Percentiles rank a stretch among this genome's conserved stretches.
Evolutionary conservation across 37 sponge, comb jelly and placozoan genomes (phyloP).

Genomic region (Cliona cf. orientalis): DNA sequence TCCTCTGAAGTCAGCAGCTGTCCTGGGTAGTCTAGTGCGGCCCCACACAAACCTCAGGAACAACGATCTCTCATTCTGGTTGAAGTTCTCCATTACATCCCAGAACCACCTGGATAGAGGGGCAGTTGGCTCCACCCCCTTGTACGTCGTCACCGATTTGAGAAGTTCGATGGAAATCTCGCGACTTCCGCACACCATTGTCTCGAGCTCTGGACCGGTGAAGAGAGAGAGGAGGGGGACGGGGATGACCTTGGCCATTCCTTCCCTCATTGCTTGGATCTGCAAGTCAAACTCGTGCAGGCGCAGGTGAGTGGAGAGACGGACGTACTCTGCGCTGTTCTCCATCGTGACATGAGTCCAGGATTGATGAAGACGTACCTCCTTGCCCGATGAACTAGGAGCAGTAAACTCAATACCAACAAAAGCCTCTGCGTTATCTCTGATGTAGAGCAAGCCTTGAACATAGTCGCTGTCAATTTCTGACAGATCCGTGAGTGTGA

Average conservation of each 20-base stretch:
- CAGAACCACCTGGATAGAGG: conserved; percentile 88
- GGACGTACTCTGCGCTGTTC: conserved; percentile 86
- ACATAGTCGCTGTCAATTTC: conserved; percentile 94
- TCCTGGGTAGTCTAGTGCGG: conserved; percentile 89
- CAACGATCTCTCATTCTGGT: conserved; percentile 82
- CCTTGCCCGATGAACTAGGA: conserved; percentile 86
- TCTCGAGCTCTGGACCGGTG: conserved; percentile 89
- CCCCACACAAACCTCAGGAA: conserved; percentile 99
- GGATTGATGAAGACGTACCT: conserved; percentile 73
- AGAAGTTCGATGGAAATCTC: conserved; percentile 87
- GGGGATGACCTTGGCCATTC: conserved; percentile 85
- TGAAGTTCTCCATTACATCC: conserved; percentile 90
- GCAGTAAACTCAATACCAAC: conserved; percentile 87
- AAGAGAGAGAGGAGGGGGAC: conserved; percentile 92
- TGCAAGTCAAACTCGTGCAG: conserved; percentile 95
- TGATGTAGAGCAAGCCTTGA: conserved; percentile 74
- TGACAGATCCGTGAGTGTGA: conserved; percentile 82
- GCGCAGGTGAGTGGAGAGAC: conserved; percentile 78
- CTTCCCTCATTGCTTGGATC: conserved; percentile 77
- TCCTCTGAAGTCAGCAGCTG: conserved; percentile 91
- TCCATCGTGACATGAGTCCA: conserved; percentile 70
- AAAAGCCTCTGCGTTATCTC: conserved; percentile 86
- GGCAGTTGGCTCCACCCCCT: conserved; percentile 66
- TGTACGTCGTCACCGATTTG: conserved; percentile 93
- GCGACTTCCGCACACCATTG: conserved; percentile 91